Evolutionary conservation across 2,888 invertebrate genomes (phyloP).

Genomic region (Oxytorus armatus): DNA sequence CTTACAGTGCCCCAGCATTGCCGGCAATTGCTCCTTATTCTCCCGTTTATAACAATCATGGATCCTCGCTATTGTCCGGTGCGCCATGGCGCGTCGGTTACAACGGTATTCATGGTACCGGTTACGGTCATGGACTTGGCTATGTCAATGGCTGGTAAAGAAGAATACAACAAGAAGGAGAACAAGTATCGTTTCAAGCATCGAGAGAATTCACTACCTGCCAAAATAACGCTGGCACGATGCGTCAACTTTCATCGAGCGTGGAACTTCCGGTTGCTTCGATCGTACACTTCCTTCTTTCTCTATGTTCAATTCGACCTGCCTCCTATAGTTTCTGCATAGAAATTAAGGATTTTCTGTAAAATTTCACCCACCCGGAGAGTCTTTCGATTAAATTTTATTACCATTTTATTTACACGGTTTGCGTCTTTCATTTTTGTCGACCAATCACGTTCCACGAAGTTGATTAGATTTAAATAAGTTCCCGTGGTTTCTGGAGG

Average conservation of each 20-base stretch:
- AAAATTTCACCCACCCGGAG: conserved; percentile 29
- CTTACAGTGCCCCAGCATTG: conserved; percentile 48
- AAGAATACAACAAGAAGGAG: neutral
- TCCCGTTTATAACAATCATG: conserved; percentile 71
- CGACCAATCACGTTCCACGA: too few relatives aligned
- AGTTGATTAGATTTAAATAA: too few relatives aligned
- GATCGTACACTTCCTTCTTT: conserved; percentile 22
- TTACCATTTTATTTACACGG: conserved; percentile 40
- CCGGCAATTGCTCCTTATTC: conserved; percentile 66
- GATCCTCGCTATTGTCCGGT: conserved; percentile 59
- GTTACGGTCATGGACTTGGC: conserved; percentile 65
- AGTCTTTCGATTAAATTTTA: conserved; percentile 59
- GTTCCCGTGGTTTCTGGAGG: too few relatives aligned
- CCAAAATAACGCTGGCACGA: neutral
- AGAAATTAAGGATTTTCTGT: conserved; percentile 39
- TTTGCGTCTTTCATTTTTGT: conserved; percentile 2
- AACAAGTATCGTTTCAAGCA: conserved; percentile 2
- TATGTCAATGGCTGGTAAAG: conserved; percentile 67
- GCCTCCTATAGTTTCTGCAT: conserved; percentile 46
- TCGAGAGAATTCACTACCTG: conserved; percentile 8
- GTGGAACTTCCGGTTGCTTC: conserved; percentile 36
- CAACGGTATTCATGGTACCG: conserved; percentile 66
- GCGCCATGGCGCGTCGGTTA: conserved; percentile 65
- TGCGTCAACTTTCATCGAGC: neutral
- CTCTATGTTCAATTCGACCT: conserved; percentile 42